Base-by-base conservation (phyloP, 2,888 invertebrate species). In the Chalcis sispes region DNA sequence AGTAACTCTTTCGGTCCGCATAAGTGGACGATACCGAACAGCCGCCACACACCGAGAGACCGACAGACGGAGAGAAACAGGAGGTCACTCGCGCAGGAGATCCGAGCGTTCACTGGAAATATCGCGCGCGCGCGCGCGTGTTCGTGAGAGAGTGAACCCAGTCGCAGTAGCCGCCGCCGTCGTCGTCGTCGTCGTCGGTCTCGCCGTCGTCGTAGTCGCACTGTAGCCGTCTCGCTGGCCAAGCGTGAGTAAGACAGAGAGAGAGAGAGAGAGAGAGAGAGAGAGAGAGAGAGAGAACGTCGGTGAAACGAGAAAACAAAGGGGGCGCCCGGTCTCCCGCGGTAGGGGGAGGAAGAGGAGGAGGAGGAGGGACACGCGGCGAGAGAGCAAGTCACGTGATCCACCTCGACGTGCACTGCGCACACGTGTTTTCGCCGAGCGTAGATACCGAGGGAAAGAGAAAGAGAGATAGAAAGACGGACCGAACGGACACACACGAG, bases 81-180 rank as follows among this genome's bases (percentile, higher is more conserved):
- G 56, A 72, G 62, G 64, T 74, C 64, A 52, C 59, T 73, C 72
- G 72, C 72, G 72, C 59, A 13, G 72, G 73, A 72, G 75, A 74
- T 66, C 72, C 77, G 54, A 75, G 48, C 65, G 74, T 70, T 65
- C 56, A 70, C 59, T 70, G 64, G 76, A 67, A 61, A 62, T 59
- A 29, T 36, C 7, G 54, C 13, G 20, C 8, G 32, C 27, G 56
- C 36, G n/a, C 50, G 50, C 50, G 18, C n/a, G n/a, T n/a, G n/a
- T n/a, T n/a, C n/a, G n/a, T n/a, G n/a, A n/a, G n/a, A n/a, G n/a
- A n/a, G n/a, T n/a, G n/a, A n/a, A n/a, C n/a, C n/a, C n/a, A n/a
- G n/a, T 50, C 50, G 50, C 20, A 36, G 36, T 20, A 18, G 65
- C 50, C 4, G 27, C n/a, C 23, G 59, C 48, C 25, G 65, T 3